Base-by-base conservation (phyloP, 2,888 invertebrate genomes). In the Eupsilia transversa region DNA sequence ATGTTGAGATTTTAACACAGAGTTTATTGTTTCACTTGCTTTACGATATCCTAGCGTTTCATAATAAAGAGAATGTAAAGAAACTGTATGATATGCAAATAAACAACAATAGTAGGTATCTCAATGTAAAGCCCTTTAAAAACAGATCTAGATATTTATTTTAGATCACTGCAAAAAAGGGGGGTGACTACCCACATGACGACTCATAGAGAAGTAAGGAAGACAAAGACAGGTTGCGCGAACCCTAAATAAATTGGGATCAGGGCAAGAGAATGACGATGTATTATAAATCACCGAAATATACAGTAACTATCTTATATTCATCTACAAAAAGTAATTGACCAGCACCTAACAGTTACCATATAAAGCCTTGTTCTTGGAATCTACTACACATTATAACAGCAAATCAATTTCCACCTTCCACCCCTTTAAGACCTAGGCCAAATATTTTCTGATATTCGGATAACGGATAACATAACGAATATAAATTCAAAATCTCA, bases 21-120 rank as follows among this genome's bases (percentile, higher is more conserved):
- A 56, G 60, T 67, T 79, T 71, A 74, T 83, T 83, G 63, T 80
- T 71, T 59, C 59, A 27, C 30, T 33, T 61, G 7, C 64, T 72
- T 63, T 72, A 72, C 65, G 54, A 71, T 77, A 61, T 43, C 52
- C 65, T 49, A 68, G 59, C 68, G n/a, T 68, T 46, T 75, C 80
- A 79, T 57, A 77, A 80, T 72, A 73, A 56, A 74, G 35, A 35
- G 4, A 10, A 54, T 41, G 33, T 72, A 73, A 35, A 74, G 43
- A 52, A 30, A 54, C 35, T 64, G 38, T 46, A 30, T n/a, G 54
- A 60, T 43, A 60, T n/a, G 38, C 17, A 77, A 69, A 79, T 79
- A 78, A 59, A 75, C 33, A 78, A 35, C 3, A 59, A 57, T 38
- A 20, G 17, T n/a, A n/a, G n/a, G n/a, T 49, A 49, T 75, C 14